Base-by-base conservation (phyloP, 2,797 vertebrate species). In the Hemibagrus guttatus region DNA sequence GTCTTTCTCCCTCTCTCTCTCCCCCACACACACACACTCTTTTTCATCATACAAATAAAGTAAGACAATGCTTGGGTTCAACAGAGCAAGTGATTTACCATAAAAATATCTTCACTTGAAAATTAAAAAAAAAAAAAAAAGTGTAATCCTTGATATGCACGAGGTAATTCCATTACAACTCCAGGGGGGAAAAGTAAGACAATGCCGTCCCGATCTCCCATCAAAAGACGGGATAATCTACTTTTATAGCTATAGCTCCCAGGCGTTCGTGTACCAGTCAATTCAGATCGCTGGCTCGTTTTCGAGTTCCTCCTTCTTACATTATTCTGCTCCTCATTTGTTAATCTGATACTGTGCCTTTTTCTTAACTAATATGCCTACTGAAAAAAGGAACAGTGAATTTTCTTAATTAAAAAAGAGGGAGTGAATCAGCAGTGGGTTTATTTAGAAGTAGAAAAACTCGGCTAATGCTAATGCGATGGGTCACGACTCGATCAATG, bases 141-240 rank as follows among this genome's bases (percentile, higher is more conserved):
- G 82, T 81, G 86, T 83, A 84, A 89, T 88, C 80, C 69, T 83
- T 88, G 84, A 87, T 88, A 74, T 64, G 14, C 49, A 56, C 39
- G 84, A 66, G 26, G 42, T 85, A 87, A 89, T 90, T 88, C 78
- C 80, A 88, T 90, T 86, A 86, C 87, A 90, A 86, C 86, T 89
- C 81, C 64, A 63, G 81, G 64, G 52, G 23, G 63, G 66, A 84
- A 49, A 39, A 82, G 72, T 42, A 69, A 90, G 85, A 90, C 87
- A 86, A 88, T 84, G 85, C 79, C 63, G 69, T 86, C 84, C 86
- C 81, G 87, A 61, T 81, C 64, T 35, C 19, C 84, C 85, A 86
- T 89, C 84, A 85, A 87, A 89, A 87, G 71, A 59, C 49, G 39
- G 26, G 85, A 91, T 87, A 81, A 90, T 88, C 84, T 79, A 68